Percentiles rank a stretch among this genome's conserved stretches.
phyloP scores from a whole-genome alignment of 2,888 invertebrate species.

The Sminthurides aquaticus region DNA sequence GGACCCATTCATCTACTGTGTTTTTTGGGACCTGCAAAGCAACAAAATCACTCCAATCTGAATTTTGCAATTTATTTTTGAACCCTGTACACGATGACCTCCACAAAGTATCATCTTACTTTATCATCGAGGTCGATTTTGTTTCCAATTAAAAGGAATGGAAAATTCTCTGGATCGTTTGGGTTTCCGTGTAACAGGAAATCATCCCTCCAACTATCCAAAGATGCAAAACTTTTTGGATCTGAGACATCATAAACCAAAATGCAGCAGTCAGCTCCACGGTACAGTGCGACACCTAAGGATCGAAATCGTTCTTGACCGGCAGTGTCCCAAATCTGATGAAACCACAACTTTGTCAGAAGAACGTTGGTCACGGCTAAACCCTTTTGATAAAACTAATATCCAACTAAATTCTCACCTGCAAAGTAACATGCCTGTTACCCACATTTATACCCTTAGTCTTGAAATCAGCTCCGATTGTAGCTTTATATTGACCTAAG shows the following conservation, averaged over 20 bases:
- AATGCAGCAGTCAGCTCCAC: conserved; percentile 96
- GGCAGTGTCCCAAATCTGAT: conserved; percentile 96
- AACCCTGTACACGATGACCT: too few species aligned
- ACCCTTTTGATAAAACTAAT: not conserved
- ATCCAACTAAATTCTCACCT: conserved; percentile 50
- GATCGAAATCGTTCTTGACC: conserved; percentile 97
- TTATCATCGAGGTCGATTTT: conserved; percentile 90
- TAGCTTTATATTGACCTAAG: conserved; percentile 92
- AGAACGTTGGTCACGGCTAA: too few species aligned
- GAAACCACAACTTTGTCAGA: too few species aligned
- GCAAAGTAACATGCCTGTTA: conserved; percentile 97
- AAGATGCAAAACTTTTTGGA: conserved; percentile 94
- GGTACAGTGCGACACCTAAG: conserved; percentile 95
- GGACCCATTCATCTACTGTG: conserved; percentile 97
- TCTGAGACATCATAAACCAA: conserved; percentile 98
- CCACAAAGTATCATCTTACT: conserved; percentile 51
- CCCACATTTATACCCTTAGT: conserved; percentile 99
- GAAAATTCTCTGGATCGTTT: conserved; percentile 96
- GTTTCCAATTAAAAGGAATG: conserved; percentile 97
- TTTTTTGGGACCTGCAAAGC: conserved; percentile 75
- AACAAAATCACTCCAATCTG: not conserved
- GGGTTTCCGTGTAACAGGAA: conserved; percentile 92
- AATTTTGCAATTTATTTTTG: not conserved
- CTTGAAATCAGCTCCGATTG: conserved; percentile 78
- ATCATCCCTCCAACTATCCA: conserved; percentile 99